phyloP scores from a whole-genome alignment of 2,113 vertebrate genomes.

The Galeopterus variegatus region DNA sequence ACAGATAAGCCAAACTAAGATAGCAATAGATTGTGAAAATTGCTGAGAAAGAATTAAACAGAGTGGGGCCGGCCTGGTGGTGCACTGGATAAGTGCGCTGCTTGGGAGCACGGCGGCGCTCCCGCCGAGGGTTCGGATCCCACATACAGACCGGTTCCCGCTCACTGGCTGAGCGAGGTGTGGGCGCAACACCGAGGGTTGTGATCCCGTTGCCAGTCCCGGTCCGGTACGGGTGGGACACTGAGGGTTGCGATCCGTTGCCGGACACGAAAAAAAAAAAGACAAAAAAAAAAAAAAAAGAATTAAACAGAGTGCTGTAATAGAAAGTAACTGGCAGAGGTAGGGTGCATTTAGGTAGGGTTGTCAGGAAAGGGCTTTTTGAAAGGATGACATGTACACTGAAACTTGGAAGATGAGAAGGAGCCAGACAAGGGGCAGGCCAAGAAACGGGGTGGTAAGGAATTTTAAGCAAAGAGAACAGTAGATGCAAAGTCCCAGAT shows the following conservation, averaged over 20 bases:
- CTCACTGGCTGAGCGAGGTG: too few relatives aligned
- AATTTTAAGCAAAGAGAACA: neutral
- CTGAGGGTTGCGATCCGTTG: too few relatives aligned
- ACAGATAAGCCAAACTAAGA: conserved; percentile 28
- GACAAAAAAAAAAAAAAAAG: too few relatives aligned
- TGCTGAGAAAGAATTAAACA: neutral
- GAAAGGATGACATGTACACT: neutral
- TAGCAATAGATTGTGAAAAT: neutral
- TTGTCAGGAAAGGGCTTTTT: neutral
- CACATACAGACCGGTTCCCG: too few relatives aligned
- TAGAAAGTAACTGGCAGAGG: neutral
- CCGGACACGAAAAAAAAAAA: too few relatives aligned
- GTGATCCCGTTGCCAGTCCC: too few relatives aligned
- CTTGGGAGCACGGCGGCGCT: too few relatives aligned
- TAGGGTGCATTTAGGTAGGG: neutral
- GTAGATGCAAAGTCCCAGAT: neutral
- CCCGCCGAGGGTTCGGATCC: too few relatives aligned
- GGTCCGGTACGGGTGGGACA: too few relatives aligned
- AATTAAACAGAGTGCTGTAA: neutral
- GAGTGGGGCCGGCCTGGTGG: too few relatives aligned
- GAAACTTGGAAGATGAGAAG: neutral
- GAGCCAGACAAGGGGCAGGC: neutral
- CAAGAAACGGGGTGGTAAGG: neutral
- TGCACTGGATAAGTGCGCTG: too few relatives aligned
- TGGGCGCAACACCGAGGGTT: too few relatives aligned